phyloP scores from a whole-genome alignment of 2,113 vertebrate genomes.

The Orthonyx spaldingii region DNA sequence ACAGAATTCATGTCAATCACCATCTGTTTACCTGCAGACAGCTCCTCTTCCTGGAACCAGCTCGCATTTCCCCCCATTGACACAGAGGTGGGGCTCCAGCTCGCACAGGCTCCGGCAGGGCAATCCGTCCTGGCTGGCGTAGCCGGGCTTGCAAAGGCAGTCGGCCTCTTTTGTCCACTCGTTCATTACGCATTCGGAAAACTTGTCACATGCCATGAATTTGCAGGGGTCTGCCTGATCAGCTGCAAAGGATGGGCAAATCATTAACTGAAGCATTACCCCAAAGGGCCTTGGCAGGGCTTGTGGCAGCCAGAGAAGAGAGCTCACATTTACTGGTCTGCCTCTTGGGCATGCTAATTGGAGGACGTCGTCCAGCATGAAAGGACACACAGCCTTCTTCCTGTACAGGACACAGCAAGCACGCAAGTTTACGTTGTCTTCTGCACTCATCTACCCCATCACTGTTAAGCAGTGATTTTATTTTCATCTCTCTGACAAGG shows the following conservation, averaged over 20 bases:
- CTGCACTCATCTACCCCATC: not conserved
- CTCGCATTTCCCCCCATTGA: conserved; percentile 71
- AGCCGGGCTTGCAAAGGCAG: conserved; percentile 80
- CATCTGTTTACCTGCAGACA: conserved; percentile 79
- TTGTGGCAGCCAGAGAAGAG: not conserved
- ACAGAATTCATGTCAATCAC: not conserved
- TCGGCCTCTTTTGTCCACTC: conserved; percentile 73
- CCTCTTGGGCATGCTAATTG: not conserved
- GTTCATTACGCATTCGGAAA: conserved; percentile 76
- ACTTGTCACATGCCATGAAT: conserved; percentile 83
- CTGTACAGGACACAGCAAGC: not conserved
- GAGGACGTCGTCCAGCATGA: not conserved
- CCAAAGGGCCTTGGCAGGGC: not conserved
- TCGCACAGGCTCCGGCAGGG: conserved; percentile 80
- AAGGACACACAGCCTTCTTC: not conserved
- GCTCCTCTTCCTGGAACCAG: conserved; percentile 75
- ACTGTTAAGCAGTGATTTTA: not conserved
- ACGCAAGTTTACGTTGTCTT: not conserved
- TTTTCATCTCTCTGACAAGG: not conserved
- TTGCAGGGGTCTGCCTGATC: conserved; percentile 86
- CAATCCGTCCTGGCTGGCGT: conserved; percentile 55
- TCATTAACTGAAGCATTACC: not conserved
- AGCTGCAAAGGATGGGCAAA: conserved; percentile 69
- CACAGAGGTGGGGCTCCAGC: conserved; percentile 70
- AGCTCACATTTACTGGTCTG: not conserved